Evolutionary conservation across 2,113 vertebrate species (phyloP), one percentile per base, ranked within the genome.

Genomic region (Agapornis roseicollis): DNA sequence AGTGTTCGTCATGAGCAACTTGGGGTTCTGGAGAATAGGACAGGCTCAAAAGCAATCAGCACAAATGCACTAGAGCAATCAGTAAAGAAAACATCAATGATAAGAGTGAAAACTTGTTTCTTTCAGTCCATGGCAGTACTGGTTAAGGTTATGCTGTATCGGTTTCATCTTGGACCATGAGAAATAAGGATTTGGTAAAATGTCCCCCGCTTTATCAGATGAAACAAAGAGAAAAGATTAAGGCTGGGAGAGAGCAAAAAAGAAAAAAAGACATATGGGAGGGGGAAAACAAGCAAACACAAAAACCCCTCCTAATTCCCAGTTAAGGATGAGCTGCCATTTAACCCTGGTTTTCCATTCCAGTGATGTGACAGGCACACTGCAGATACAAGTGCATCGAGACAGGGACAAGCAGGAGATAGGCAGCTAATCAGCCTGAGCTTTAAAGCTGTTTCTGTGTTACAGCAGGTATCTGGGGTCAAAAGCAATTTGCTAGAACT

Each of bases 351-450:
- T 35, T 85, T 90, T 63, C 63, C 46, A 13, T 77, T 35, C 88
- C 49, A 37, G 44, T 29, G 18, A 4, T 6, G 37, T 42, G 37
- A 61, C 41, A 65, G 80, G 44, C 71, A 52, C 27, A 4, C 0
- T 0, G 81, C 79, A 68, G 44, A 6, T n/a, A 5, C 0, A 1
- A 61, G 47, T 8, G 16, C 50, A 17, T 2, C 0, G 3, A 47
- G 60, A 71, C 63, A 60, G 50, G n/a, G 65, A 29, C 29, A 58
- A 68, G 41, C 61, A 69, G 80, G 44, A 80, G 69, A 70, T 6
- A 61, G 70, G 52, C 88, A 90, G 74, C 2, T 1, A 20, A 2
- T 79, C 5, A 1, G 14, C n/a, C 29, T 64, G 66, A 76, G 74
- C 66, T 93, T 72, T 82, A 35, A 12, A 85, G 79, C 25, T 8